Base-by-base conservation (phyloP, 2,797 vertebrate genomes). In the Spinibarbus caldwelli region DNA sequence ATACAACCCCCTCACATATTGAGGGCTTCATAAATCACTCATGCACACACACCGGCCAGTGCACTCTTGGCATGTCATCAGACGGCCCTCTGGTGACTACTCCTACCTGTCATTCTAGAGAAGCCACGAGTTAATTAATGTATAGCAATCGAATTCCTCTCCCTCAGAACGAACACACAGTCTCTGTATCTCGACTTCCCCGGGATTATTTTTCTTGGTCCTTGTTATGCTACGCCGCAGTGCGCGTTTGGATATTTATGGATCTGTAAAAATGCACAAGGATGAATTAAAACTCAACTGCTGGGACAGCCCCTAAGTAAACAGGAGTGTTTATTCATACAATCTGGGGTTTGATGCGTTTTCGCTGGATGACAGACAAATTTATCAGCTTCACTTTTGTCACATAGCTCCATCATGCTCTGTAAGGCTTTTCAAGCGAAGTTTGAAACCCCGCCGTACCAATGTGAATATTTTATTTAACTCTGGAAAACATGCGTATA, bases 191-290 rank as follows among this genome's bases (percentile, higher is more conserved):
- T 90, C 78, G 88, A 90, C 90, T 89, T 92, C 91, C 90, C 92
- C 84, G 87, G 87, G 88, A 90, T 91, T 95, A 92, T 96, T 96
- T 93, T 95, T 94, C 93, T 95, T 94, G 94, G 95, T 94, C 85
- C 59, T 38, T 5, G 87, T 89, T 85, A 92, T 92, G 92, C 92
- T 92, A 91, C 54, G 86, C 90, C 86, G 86, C 90, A 91, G 92
- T 90, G 89, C 90, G 88, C 80, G 89, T 85, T 91, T 3, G 86
- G 91, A 93, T 95, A 95, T 95, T 95, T 95, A 94, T 92, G 90
- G 92, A 92, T 93, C 91, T 94, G 93, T 93, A 93, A 94, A 94
- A 95, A 95, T 94, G 93, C 92, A 94, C 90, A 92, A 93, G 92
- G 92, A 89, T 82, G 86, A 93, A 95, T 93, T 93, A 91, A 93